A percentile compares a stretch with the other conserved stretches of the same genome.
These are phyloP conservation scores for Scelioninae gen. 1 DNA, from an alignment of 2,888 invertebrate genomes.

Conservation along the genomic window DNA sequence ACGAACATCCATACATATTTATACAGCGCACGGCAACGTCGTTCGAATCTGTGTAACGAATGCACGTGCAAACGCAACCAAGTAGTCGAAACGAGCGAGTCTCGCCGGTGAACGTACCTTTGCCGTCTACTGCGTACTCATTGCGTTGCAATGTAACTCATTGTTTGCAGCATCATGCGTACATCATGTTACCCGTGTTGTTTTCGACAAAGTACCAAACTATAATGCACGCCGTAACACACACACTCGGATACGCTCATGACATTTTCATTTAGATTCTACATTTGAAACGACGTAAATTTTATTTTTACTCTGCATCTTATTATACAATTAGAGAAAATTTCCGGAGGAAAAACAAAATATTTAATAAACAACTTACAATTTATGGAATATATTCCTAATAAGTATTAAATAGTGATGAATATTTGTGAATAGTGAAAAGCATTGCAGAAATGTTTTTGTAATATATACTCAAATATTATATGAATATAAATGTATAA, in stretches of 20 bases:
- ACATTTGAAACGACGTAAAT: too few species aligned
- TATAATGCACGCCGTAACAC: constrained; percentile 38
- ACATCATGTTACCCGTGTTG: constrained; percentile 54
- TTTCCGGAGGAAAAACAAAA: too few species aligned
- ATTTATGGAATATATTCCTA: too few species aligned
- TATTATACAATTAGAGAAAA: too few species aligned
- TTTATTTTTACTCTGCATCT: too few species aligned
- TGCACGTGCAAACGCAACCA: constrained; percentile 46
- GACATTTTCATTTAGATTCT: constrained; percentile 47
- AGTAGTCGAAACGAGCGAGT: constrained; percentile 9
- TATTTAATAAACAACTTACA: too few species aligned
- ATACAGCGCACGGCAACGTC: constrained; percentile 39
- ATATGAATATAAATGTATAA: too few species aligned
- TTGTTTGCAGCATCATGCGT: constrained; percentile 47
- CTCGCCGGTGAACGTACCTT: constrained; percentile 6
- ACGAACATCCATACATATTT: constrained; percentile 63
- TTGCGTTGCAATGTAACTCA: constrained; percentile 49
- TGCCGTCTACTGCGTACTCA: constrained; percentile 24
- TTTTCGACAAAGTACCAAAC: constrained; percentile 51
- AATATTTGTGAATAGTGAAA: too few species aligned
- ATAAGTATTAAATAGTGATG: too few species aligned
- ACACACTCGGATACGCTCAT: constrained; percentile 15
- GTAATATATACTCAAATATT: too few species aligned
- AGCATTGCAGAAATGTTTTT: too few species aligned
- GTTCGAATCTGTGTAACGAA: constrained; percentile 55